Conservation (phyloP, 2,797 vertebrate species). For the Alcedo quadribrachys region DNA sequence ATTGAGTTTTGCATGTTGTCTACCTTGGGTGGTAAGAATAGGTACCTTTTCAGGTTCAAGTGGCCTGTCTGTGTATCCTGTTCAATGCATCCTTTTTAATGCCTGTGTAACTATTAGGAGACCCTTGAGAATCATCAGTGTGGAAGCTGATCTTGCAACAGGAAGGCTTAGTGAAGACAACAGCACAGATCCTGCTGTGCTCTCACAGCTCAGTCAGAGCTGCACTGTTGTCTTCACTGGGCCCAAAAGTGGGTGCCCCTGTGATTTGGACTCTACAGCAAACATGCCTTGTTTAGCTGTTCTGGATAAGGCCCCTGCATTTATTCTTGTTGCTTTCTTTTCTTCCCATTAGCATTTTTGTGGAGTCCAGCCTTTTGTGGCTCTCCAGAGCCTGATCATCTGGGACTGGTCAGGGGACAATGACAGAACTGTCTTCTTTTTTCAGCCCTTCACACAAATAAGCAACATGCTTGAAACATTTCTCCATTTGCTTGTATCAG, state of each 20-base stretch:
- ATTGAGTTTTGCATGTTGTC: conserved; percentile 50
- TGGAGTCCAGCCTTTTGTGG: conserved; percentile 51
- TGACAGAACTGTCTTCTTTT: conserved; percentile 82
- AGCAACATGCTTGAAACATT: conserved; percentile 48
- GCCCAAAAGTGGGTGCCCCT: neutral
- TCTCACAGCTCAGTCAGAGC: neutral
- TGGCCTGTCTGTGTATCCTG: neutral
- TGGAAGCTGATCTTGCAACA: neutral
- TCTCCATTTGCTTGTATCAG: conserved; percentile 22
- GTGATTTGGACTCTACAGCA: neutral
- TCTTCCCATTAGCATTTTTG: conserved; percentile 62
- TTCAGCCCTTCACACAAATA: conserved; percentile 72
- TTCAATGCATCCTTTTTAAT: neutral
- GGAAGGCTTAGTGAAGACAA: neutral
- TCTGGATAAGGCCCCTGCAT: conserved; percentile 51
- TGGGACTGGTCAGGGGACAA: conserved; percentile 81
- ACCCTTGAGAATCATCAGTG: neutral
- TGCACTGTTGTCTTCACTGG: neutral
- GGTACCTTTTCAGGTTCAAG: conserved; percentile 54
- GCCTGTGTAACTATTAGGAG: fast-evolving
- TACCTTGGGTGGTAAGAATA: conserved; percentile 55
- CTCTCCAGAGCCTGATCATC: conserved; percentile 69
- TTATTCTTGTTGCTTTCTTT: conserved; percentile 71
- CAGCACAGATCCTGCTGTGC: fast-evolving
- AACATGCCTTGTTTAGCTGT: conserved; percentile 63